Percentiles rank a stretch among this genome's conserved stretches.
These are phyloP conservation scores for Noctua janthina DNA, from an alignment of 2,888 invertebrate genomes.

Conservation along the genomic window DNA sequence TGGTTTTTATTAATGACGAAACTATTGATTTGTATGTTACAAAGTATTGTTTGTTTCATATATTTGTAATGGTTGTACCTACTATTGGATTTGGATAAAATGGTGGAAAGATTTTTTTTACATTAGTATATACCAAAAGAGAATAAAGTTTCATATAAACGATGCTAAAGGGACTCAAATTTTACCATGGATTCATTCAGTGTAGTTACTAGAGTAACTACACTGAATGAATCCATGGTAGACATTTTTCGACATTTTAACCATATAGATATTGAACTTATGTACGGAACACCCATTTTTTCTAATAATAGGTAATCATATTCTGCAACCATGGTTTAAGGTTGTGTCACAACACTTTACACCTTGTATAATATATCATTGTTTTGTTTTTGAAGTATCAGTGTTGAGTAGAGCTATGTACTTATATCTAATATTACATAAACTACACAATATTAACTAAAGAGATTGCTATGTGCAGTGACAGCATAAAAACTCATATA, in stretches of 20 bases:
- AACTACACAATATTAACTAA: background rate
- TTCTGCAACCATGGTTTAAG: background rate
- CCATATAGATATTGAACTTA: background rate
- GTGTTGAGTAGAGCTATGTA: background rate
- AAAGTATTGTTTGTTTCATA: background rate
- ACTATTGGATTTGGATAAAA: background rate
- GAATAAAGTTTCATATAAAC: background rate
- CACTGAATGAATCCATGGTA: too few species aligned
- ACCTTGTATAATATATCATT: background rate
- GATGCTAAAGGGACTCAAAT: background rate
- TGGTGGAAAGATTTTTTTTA: background rate
- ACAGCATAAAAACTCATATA: background rate
- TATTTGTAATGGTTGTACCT: background rate
- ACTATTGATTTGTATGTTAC: constrained; percentile 17
- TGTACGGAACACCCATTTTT: background rate
- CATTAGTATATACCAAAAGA: background rate
- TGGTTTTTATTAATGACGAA: constrained; percentile 28
- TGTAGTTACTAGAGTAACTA: too few species aligned
- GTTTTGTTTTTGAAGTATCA: background rate
- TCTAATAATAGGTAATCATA: too few species aligned
- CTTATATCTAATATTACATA: background rate
- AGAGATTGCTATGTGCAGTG: background rate
- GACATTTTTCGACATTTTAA: background rate
- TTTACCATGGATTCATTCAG: background rate
- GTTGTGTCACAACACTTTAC: background rate